phyloP scores from a whole-genome alignment of 2,888 invertebrate genomes.

The Cyclophora punctaria region DNA sequence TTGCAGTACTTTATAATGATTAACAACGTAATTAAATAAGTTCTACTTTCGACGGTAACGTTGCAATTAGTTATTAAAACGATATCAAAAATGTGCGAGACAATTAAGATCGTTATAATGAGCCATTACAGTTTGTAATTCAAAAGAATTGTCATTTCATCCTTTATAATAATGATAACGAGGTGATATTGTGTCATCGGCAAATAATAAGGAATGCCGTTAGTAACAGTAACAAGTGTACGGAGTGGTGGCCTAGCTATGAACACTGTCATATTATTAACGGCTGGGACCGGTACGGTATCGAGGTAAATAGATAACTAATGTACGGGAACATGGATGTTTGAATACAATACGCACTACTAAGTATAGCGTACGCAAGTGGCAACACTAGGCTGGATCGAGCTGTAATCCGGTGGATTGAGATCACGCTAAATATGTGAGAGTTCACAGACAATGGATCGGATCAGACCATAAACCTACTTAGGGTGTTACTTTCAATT shows the following conservation, averaged over 20 bases:
- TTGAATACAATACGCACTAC: constrained; percentile 31
- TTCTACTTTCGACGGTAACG: background rate
- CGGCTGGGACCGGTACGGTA: constrained; percentile 40
- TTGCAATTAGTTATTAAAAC: background rate
- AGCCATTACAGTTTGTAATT: constrained; percentile 10
- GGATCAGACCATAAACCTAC: background rate
- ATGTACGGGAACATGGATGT: constrained; percentile 27
- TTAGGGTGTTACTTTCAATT: too few species aligned
- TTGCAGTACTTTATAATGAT: too few species aligned
- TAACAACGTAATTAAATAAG: constrained; percentile 4
- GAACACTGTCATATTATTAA: constrained; percentile 47
- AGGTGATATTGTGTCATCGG: constrained; percentile 41
- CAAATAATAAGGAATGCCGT: constrained; percentile 55
- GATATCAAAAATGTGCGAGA: constrained; percentile 1
- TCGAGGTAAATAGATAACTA: constrained; percentile 48
- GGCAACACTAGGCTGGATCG: background rate
- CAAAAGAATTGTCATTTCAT: constrained; percentile 23
- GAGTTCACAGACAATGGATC: background rate
- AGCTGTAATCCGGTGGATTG: background rate
- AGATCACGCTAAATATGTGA: background rate
- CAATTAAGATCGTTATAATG: constrained; percentile 6
- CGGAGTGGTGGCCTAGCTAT: constrained; percentile 32
- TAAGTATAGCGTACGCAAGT: background rate
- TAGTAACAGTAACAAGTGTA: constrained; percentile 51
- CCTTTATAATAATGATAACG: constrained; percentile 20